A percentile compares a stretch with the other conserved stretches of the same genome.
phyloP scores from a whole-genome alignment of 64 coral and sea anemone genomes.

The Acropora tenuis region DNA sequence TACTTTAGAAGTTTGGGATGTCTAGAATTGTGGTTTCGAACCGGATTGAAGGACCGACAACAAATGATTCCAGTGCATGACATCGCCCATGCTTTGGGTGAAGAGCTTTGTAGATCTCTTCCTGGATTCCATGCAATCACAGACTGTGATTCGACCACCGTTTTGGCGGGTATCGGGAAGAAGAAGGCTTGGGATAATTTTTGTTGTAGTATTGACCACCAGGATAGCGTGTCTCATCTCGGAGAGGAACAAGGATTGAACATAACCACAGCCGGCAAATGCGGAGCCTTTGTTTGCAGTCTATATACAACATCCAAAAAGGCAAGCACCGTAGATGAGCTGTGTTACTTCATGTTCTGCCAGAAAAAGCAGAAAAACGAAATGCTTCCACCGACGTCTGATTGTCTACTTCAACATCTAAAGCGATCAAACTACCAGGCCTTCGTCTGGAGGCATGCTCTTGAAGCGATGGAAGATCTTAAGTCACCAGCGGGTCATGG shows the following conservation, averaged over 20 bases:
- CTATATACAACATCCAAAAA: constrained; percentile 62
- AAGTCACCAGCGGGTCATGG: constrained; percentile 61
- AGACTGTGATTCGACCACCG: constrained; percentile 76
- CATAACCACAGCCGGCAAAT: constrained; percentile 45
- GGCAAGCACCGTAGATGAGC: constrained; percentile 40
- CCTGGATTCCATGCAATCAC: constrained; percentile 71
- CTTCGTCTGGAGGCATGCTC: constrained; percentile 49
- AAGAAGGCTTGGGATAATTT: constrained; percentile 55
- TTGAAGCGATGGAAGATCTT: constrained; percentile 63
- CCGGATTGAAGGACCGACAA: constrained; percentile 31
- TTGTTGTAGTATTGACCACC: constrained; percentile 6
- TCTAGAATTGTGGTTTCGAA: constrained; percentile 48
- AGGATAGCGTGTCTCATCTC: constrained; percentile 50
- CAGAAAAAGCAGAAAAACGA: constrained; percentile 75
- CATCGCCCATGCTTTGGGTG: constrained; percentile 46
- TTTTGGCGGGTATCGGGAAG: constrained; percentile 51
- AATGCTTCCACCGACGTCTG: constrained; percentile 61
- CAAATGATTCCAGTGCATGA: constrained; percentile 72
- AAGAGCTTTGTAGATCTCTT: constrained; percentile 60
- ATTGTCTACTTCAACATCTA: constrained; percentile 67
- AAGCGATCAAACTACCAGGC: constrained; percentile 68
- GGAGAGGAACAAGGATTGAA: constrained; percentile 41
- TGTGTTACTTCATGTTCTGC: constrained; percentile 49
- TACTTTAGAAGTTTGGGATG: constrained; percentile 10
- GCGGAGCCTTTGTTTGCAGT: constrained; percentile 53